phyloP scores from a whole-genome alignment of 2,113 vertebrate species.

The Hippocampus mohnikei region DNA sequence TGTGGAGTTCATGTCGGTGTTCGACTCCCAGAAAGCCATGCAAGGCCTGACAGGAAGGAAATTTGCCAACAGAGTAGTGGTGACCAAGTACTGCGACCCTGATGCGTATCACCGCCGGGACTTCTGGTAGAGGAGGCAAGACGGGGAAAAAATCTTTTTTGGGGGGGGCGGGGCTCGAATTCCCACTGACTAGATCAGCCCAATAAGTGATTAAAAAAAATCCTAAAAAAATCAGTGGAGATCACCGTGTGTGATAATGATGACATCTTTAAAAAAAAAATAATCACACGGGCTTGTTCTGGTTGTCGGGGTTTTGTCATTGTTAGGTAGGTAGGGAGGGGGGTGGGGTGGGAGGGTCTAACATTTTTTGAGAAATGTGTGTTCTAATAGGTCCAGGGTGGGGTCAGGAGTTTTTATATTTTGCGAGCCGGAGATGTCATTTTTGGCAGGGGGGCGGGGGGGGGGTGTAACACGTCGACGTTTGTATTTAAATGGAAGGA shows the following conservation, averaged over 20 bases:
- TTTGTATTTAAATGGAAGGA: constrained; percentile 68
- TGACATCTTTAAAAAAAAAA: neutral
- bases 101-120: constrained; percentile 90
- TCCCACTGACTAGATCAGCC: neutral
- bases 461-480: constrained; percentile 49
- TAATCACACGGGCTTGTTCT: constrained; percentile 15
- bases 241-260: neutral
- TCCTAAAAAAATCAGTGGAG: neutral
- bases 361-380: constrained; percentile 60
- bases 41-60: constrained; percentile 89
- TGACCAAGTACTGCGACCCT: constrained; percentile 93
- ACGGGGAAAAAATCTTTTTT: constrained; percentile 16
- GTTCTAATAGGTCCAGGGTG: constrained; percentile 50
- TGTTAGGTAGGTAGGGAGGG: constrained; percentile 16
- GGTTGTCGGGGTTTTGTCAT: constrained; percentile 15
- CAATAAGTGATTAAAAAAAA: no score
- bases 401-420: constrained; percentile 64
- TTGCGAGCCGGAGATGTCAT: constrained; percentile 56
- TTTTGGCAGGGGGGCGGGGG: constrained; percentile 40
- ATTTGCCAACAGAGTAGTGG: constrained; percentile 92
- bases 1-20: constrained; percentile 90
- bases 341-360: neutral
- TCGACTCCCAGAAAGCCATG: constrained; percentile 95
- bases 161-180: neutral
- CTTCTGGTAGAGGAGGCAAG: constrained; percentile 80